A percentile compares a stretch with the other conserved stretches of the same genome.
These are phyloP conservation scores for Meteorus sp. DNA, from an alignment of 1,140 invertebrate genomes.

Conservation along the genomic window DNA sequence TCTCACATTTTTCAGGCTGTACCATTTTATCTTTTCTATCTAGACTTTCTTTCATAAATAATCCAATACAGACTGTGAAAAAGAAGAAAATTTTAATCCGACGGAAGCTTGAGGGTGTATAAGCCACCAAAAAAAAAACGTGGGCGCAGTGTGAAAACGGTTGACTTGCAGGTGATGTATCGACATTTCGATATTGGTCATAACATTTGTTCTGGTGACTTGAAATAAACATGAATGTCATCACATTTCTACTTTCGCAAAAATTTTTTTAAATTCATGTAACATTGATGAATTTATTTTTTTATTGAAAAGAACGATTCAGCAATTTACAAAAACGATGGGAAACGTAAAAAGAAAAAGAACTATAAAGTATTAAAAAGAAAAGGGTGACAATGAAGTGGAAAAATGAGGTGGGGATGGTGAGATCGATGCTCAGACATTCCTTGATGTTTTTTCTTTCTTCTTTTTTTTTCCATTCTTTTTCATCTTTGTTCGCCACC, in stretches of 20 bases:
- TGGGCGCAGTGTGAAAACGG: not conserved
- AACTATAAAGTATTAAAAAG: not conserved
- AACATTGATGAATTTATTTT: no score
- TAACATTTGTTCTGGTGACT: no score
- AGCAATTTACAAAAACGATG: slow-evolving; percentile 5
- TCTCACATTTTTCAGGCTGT: no score
- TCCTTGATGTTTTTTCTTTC: slow-evolving; percentile 16
- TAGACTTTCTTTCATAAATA: not conserved
- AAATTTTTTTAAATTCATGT: no score
- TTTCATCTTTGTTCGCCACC: slow-evolving; percentile 14
- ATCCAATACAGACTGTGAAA: not conserved
- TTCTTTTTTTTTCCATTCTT: slow-evolving; percentile 13
- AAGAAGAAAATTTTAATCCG: no score
- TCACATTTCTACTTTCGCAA: no score
- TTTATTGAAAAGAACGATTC: no score
- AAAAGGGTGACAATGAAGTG: slow-evolving; percentile 21
- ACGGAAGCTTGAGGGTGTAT: not conserved
- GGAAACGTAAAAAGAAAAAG: slow-evolving; percentile 10
- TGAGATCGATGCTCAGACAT: slow-evolving; percentile 15
- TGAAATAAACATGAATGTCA: no score
- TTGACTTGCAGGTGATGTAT: not conserved
- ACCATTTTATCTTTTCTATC: not conserved
- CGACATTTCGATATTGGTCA: no score
- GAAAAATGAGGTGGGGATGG: slow-evolving; percentile 10
- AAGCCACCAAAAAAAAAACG: not conserved